Conservation (phyloP, 2,888 invertebrate genomes). For the Malthinus flaveolus region DNA sequence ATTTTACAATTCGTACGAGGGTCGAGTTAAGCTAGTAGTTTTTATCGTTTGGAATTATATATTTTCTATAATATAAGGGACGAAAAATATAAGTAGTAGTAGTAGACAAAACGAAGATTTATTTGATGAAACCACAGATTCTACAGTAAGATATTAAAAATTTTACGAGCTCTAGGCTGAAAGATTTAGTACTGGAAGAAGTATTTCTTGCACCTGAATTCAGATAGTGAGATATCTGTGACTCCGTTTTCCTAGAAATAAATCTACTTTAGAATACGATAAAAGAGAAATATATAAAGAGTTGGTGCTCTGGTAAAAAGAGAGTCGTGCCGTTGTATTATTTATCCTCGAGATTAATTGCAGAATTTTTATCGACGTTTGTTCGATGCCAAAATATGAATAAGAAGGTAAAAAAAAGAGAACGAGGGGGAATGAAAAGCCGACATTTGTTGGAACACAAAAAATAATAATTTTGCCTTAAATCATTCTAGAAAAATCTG, state of each 20-base stretch:
- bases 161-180: constrained; percentile 18
- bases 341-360: constrained; percentile 11
- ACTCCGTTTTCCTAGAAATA: constrained; percentile 20
- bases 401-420: background rate
- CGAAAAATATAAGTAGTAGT: too few species aligned
- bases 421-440: background rate
- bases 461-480: constrained; percentile 26
- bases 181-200: constrained; percentile 19
- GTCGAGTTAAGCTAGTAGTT: too few species aligned
- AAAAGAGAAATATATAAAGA: constrained; percentile 19
- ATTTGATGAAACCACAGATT: constrained; percentile 9
- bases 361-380: constrained; percentile 6
- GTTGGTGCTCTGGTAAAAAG: background rate
- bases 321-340: constrained; percentile 12
- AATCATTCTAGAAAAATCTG: constrained; percentile 38
- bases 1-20: too few species aligned
- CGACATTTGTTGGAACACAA: constrained; percentile 30
- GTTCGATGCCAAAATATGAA: constrained; percentile 5
- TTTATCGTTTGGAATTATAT: too few species aligned
- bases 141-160: constrained; percentile 13
- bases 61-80: too few species aligned
- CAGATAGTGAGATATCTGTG: constrained; percentile 21
- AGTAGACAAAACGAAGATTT: constrained; percentile 4
- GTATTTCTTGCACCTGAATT: constrained; percentile 25
- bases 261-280: constrained; percentile 26